Evolutionary conservation across 1,140 invertebrate genomes (phyloP).

Genomic region (Helicorthomorpha holstii): DNA sequence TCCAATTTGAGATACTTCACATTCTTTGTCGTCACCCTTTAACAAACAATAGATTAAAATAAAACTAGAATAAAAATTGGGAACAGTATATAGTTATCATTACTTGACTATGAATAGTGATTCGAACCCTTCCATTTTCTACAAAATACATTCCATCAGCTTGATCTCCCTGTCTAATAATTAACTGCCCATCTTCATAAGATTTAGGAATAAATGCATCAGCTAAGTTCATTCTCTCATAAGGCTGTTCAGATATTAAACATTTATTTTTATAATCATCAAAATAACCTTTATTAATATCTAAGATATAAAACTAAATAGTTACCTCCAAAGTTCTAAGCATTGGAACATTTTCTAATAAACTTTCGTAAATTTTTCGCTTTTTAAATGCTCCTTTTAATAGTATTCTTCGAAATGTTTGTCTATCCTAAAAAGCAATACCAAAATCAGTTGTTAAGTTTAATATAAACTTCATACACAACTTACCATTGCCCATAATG

Average conservation of each 20-base stretch:
- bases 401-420: constrained; percentile 87
- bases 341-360: constrained; percentile 87
- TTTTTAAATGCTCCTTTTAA: constrained; percentile 92
- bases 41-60: too few relatives aligned
- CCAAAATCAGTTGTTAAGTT: not conserved
- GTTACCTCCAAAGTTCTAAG: constrained; percentile 66
- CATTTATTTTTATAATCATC: too few relatives aligned
- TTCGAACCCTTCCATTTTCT: constrained; percentile 69
- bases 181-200: constrained; percentile 54
- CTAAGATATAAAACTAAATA: too few relatives aligned
- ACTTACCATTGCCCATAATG: constrained; percentile 77
- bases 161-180: constrained; percentile 79
- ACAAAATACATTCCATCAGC: constrained; percentile 97
- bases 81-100: not conserved
- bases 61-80: not conserved
- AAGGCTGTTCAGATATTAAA: constrained; percentile 36
- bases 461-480: too few relatives aligned
- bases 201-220: constrained; percentile 73
- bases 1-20: constrained; percentile 27
- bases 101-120: constrained; percentile 54
- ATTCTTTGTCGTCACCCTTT: constrained; percentile 11
- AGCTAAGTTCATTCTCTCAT: constrained; percentile 90
- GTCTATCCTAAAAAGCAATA: constrained; percentile 39
- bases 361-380: constrained; percentile 85
- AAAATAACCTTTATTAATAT: too few relatives aligned